These are phyloP conservation scores for Cremastinae sp. DNA, from an alignment of 2,888 invertebrate species.

Conservation along the genomic window DNA sequence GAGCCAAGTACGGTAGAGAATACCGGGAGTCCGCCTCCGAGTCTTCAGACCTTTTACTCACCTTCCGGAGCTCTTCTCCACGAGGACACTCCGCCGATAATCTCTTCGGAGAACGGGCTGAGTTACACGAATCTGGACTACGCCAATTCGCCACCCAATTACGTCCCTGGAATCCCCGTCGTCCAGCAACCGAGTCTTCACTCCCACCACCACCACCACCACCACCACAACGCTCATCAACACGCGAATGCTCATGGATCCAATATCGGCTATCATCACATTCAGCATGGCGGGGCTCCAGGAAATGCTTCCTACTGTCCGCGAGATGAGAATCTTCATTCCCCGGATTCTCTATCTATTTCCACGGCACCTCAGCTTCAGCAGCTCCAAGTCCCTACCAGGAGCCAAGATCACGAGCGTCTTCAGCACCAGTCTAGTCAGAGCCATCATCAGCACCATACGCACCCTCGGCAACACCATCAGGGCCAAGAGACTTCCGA, in stretches of 20 bases:
- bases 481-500: constrained; percentile 59
- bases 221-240: constrained; percentile 74
- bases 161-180: constrained; percentile 45
- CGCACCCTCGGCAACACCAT: constrained; percentile 82
- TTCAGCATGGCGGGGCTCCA: constrained; percentile 60
- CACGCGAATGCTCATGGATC: constrained; percentile 81
- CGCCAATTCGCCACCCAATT: constrained; percentile 79
- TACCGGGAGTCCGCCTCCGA: constrained; percentile 71
- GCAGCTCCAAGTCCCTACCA: constrained; percentile 48
- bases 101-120: constrained; percentile 92
- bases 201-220: constrained; percentile 80
- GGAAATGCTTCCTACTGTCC: constrained; percentile 47
- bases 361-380: constrained; percentile 62
- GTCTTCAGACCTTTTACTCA: constrained; percentile 74
- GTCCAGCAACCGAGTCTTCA: constrained; percentile 79
- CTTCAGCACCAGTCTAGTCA: constrained; percentile 77
- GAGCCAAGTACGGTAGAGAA: constrained; percentile 53
- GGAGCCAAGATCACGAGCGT: constrained; percentile 69
- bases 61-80: constrained; percentile 77
- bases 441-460: constrained; percentile 82
- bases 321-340: constrained; percentile 69
- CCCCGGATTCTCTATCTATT: constrained; percentile 44
- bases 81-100: constrained; percentile 85
- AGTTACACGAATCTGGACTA: constrained; percentile 95
- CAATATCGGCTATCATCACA: constrained; percentile 82